phyloP scores from a whole-genome alignment of 2,888 invertebrate species.

The Ischnus inquisitorius region DNA sequence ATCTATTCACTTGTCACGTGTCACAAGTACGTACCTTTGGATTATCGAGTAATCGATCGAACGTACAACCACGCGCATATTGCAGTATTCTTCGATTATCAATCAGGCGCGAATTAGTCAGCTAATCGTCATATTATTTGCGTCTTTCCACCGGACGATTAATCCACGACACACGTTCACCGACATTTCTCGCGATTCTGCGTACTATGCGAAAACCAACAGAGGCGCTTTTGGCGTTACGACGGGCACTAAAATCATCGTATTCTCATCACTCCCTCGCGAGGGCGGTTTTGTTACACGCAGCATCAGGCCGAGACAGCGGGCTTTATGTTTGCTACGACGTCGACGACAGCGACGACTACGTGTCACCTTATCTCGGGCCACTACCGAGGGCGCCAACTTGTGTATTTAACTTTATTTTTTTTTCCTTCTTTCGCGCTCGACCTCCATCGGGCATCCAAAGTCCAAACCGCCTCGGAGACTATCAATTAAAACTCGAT shows the following conservation, averaged over 20 bases:
- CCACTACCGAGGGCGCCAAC: constrained; percentile 14
- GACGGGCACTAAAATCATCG: constrained; percentile 38
- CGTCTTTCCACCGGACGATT: constrained; percentile 75
- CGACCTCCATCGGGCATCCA: constrained; percentile 5
- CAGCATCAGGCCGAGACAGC: constrained; percentile 15
- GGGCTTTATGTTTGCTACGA: not conserved
- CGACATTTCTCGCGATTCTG: constrained; percentile 78
- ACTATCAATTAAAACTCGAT: constrained; percentile 26
- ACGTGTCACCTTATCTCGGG: constrained; percentile 53
- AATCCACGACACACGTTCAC: constrained; percentile 73
- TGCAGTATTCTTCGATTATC: constrained; percentile 48
- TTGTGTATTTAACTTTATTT: constrained; percentile 25
- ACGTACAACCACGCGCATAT: constrained; percentile 77
- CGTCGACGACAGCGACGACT: constrained; percentile 9
- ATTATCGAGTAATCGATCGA: constrained; percentile 73
- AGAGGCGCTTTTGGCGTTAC: constrained; percentile 50
- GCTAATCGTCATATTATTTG: constrained; percentile 81
- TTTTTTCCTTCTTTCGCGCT: constrained; percentile 21
- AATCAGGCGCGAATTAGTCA: constrained; percentile 75
- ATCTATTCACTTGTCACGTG: constrained; percentile 44
- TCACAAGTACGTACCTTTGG: constrained; percentile 78
- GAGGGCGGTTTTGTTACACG: constrained; percentile 20
- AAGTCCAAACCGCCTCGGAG: constrained; percentile 31
- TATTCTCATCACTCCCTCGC: constrained; percentile 16
- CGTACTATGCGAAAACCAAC: constrained; percentile 39